Base-by-base conservation (phyloP, 2,888 invertebrate species). In the Pheosia tremula region DNA sequence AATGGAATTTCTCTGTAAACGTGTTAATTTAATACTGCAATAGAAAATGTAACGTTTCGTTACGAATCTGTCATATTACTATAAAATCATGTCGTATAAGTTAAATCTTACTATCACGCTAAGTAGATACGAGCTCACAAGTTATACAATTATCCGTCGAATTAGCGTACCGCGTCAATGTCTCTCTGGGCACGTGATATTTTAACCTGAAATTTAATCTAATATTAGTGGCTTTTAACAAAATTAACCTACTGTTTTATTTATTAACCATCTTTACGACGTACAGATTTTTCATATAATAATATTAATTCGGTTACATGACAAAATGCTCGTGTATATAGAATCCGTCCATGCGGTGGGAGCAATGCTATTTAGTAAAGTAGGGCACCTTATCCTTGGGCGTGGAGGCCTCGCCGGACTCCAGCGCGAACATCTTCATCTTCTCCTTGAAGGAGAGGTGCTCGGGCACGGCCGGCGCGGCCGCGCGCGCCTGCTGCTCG, bases 361-460 rank as follows among this genome's bases (percentile, higher is more conserved):
- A 47, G 47, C 5, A 47, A 47, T 47, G 11, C 47, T 47, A 47
- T 47, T 47, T 47, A 47, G 47, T 47, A 47, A 47, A 47, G 47
- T 11, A n/a, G 47, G 52, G 62, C 77, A 92, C 93, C 94, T 98
- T 98, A 88, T 98, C 98, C 91, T 97, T 97, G 72, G 98, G 98
- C 67, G 98, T 98, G 82, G 96, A 96, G 79, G 97, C 96, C 85
- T 99, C 98, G 53, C 99, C 99, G 11, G 98, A 97, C 94, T 99
- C 99, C 92, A 97, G 96, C 54, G 99, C 99, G 94, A 99, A 99
- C 97, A 99, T 98, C 93, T 98, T 98, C 99, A 99, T 99, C 93
- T 99, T 99, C 90, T 99, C 99, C 87, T 98, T 97, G 93, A 99
- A 99, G 63, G 98, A 98, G 67, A 99, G 95, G 81, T 98, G 98